Conservation (phyloP, 1,140 invertebrate species). For the Chlorops oryzae region DNA sequence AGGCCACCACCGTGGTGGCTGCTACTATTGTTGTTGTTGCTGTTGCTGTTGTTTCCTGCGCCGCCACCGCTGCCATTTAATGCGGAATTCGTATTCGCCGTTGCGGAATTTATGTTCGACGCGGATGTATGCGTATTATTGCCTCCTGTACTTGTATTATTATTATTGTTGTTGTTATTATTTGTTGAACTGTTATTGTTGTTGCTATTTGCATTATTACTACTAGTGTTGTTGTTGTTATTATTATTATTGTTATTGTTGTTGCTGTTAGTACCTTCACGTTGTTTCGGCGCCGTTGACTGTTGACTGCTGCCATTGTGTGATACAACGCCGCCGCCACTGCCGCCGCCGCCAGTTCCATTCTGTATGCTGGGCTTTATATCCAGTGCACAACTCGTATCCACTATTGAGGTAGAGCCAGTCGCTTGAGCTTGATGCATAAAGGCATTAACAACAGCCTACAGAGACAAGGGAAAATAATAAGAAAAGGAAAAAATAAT, state of each 20-base stretch:
- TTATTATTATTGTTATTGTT: conserved; percentile 33
- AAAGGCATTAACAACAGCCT: conserved; percentile 48
- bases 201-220: conserved; percentile 24
- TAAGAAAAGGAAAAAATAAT: neutral
- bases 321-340: conserved; percentile 27
- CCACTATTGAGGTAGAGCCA: conserved; percentile 48
- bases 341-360: conserved; percentile 42
- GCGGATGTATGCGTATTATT: conserved; percentile 2
- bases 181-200: conserved; percentile 22
- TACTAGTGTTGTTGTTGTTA: conserved; percentile 37
- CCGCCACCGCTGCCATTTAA: conserved; percentile 30
- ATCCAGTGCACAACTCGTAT: conserved; percentile 59
- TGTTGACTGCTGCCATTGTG: conserved; percentile 23
- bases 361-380: conserved; percentile 63
- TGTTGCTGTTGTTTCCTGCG: conserved; percentile 25
- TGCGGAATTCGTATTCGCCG: neutral
- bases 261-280: conserved; percentile 62
- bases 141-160: conserved; percentile 11
- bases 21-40: conserved; percentile 24
- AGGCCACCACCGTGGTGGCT: conserved; percentile 20
- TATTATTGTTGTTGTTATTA: conserved; percentile 20
- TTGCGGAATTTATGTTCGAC: neutral
- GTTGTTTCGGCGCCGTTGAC: conserved; percentile 59
- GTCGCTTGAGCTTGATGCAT: conserved; percentile 49
- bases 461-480: neutral